Evolutionary conservation across 2,113 vertebrate species (phyloP), one percentile per base, ranked within the genome.

Genomic region (Phoenicopterus ruber): DNA sequence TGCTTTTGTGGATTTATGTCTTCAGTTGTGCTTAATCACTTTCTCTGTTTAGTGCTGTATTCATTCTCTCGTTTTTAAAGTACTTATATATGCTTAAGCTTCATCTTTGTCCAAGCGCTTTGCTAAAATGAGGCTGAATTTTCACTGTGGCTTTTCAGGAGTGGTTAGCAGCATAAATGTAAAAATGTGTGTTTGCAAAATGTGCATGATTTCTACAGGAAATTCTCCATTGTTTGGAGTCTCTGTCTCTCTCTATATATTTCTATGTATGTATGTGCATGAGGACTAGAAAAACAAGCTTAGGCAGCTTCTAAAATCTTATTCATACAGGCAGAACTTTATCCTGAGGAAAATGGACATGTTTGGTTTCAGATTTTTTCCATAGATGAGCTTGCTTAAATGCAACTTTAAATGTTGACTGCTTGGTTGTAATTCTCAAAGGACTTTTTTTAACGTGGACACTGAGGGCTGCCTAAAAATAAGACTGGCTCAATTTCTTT

Each of bases 201-300:
- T 17, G 10, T 63, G 28, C 9, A 6, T 44, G 58, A 38, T 19
- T 74, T 81, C 25, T 20, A 31, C 3, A 9, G 38, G 67, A 88
- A 91, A 36, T 55, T 70, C 29, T 47, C 16, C 22, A 0, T 46
- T 58, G 6, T 81, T 88, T 83, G 63, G 16, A 7, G 6, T 52
- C 4, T 79, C 31, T 80, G 15, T 42, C 7, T 21, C 13, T 69
- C 4, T 72, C 11, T 38, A 6, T 52, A 6, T 57, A 1, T 38
- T 1, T 38, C 0, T 38, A 7, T 40, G 5, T 57, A 3, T 69
- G 1, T 81, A 4, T 61, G 2, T 32, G 2, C 50, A 11, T 20
- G 28, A 93, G 50, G 5, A 42, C 22, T 36, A n/a, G n/a, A 52
- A 76, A 96, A 88, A 36, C 6, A 52, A 61, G 69, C 19, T 47